Conservation (phyloP, 2,888 invertebrate genomes). For the Drosophila diplacantha region DNA sequence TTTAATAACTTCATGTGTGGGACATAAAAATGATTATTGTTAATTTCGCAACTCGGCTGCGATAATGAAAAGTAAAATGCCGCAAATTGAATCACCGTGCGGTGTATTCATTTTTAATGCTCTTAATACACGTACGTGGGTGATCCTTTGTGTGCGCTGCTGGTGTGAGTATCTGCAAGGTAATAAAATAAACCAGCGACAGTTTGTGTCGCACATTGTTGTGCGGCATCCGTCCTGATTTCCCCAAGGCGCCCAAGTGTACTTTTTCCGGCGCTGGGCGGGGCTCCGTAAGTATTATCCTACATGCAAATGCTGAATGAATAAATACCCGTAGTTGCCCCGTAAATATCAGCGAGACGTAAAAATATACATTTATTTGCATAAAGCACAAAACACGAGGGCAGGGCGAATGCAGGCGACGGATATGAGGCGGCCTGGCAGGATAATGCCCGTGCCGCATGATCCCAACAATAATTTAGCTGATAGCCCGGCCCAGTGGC, state of each 20-base stretch:
- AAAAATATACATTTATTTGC: constrained; percentile 36
- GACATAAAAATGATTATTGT: constrained; percentile 58
- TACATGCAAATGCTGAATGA: constrained; percentile 22
- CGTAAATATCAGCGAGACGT: constrained; percentile 23
- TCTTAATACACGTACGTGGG: constrained; percentile 6
- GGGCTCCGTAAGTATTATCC: constrained; percentile 32
- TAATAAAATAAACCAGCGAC: constrained; percentile 35
- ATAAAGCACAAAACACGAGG: constrained; percentile 15
- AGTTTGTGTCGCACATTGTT: constrained; percentile 41
- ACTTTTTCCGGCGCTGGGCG: constrained; percentile 32
- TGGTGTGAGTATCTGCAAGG: constrained; percentile 13
- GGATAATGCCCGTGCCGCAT: constrained; percentile 44
- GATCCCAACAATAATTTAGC: constrained; percentile 57
- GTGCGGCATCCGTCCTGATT: constrained; percentile 22
- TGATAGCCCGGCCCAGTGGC: constrained; percentile 45
- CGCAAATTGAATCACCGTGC: constrained; percentile 57
- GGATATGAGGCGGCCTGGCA: constrained; percentile 8
- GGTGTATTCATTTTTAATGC: constrained; percentile 46
- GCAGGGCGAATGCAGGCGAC: constrained; percentile 11
- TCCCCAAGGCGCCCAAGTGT: constrained; percentile 28
- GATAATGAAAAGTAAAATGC: constrained; percentile 49
- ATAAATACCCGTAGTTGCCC: constrained; percentile 15
- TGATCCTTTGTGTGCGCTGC: constrained; percentile 5
- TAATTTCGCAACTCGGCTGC: constrained; percentile 47
- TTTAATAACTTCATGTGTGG: constrained; percentile 55